A percentile compares a stretch with the other conserved stretches of the same genome.
phyloP scores from a whole-genome alignment of 2,888 invertebrate genomes.

The Himalopsyche anomala region DNA sequence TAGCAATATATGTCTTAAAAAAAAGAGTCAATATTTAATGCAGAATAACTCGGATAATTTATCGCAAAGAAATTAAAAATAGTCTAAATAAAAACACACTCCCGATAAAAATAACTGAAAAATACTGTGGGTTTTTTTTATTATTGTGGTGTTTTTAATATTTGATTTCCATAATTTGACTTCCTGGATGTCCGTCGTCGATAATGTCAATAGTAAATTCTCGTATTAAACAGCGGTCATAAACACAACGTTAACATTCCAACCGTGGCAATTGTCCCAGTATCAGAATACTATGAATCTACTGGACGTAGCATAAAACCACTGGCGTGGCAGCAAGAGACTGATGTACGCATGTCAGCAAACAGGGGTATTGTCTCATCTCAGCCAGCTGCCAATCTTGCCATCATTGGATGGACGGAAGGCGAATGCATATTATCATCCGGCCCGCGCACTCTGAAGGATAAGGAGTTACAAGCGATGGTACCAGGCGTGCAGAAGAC shows the following conservation, averaged over 20 bases:
- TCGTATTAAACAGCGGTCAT: constrained; percentile 34
- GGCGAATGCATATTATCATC: constrained; percentile 61
- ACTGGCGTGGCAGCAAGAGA: constrained; percentile 49
- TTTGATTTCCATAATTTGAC: too few relatives aligned
- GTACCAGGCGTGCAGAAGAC: constrained; percentile 52
- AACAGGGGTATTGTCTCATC: constrained; percentile 65
- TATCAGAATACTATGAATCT: constrained; percentile 58
- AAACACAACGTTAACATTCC: constrained; percentile 50
- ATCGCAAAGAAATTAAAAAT: too few relatives aligned
- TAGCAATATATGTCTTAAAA: too few relatives aligned
- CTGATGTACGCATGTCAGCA: constrained; percentile 63
- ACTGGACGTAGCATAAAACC: constrained; percentile 48
- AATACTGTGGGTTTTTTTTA: too few relatives aligned
- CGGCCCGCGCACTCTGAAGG: constrained; percentile 41
- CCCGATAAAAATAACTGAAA: too few relatives aligned
- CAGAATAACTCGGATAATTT: too few relatives aligned
- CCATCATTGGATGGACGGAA: constrained; percentile 54
- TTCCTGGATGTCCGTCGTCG: too few relatives aligned
- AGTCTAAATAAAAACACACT: too few relatives aligned
- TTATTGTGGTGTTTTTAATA: too few relatives aligned
- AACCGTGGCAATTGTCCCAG: constrained; percentile 51
- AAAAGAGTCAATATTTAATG: too few relatives aligned
- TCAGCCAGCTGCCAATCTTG: constrained; percentile 57
- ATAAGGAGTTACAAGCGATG: constrained; percentile 27
- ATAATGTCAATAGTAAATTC: too few relatives aligned